A percentile compares a stretch with the other conserved stretches of the same genome.
These are phyloP conservation scores for Corynorhinus townsendii DNA, from an alignment of 2,113 vertebrate species.

Conservation along the genomic window DNA sequence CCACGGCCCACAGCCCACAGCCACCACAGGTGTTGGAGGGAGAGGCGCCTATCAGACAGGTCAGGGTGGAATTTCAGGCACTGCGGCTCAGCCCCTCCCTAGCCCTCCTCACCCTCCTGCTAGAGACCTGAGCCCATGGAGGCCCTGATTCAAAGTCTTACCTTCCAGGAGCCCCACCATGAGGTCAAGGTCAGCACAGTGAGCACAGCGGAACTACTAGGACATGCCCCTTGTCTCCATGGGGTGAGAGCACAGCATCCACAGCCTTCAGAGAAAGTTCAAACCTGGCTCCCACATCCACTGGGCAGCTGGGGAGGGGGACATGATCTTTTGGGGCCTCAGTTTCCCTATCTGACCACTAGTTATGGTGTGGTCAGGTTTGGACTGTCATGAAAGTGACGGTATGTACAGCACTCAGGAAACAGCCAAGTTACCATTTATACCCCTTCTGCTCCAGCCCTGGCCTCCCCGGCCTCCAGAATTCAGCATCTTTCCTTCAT, in stretches of 20 bases:
- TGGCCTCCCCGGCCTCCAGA: background rate
- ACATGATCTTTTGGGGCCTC: background rate
- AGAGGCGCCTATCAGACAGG: background rate
- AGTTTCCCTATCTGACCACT: background rate
- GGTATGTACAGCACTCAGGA: fast-evolving
- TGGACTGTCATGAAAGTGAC: too few species aligned
- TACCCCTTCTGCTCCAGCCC: fast-evolving
- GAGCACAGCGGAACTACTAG: fast-evolving
- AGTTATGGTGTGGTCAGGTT: background rate
- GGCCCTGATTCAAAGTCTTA: fast-evolving
- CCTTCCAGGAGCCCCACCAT: background rate
- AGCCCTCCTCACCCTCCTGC: background rate
- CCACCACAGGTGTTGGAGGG: background rate
- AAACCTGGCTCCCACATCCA: background rate
- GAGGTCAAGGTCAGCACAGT: background rate
- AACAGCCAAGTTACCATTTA: fast-evolving
- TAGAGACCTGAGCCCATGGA: fast-evolving
- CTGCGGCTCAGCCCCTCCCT: background rate
- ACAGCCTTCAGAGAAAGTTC: background rate
- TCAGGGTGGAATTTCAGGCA: slow-evolving; percentile 37
- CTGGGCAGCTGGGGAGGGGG: fast-evolving
- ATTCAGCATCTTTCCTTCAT: background rate
- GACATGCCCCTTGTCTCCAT: fast-evolving
- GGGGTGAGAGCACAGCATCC: fast-evolving
- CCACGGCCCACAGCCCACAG: background rate